Conservation (phyloP, 2,888 invertebrate species). For the Oxystoma pomonae region DNA sequence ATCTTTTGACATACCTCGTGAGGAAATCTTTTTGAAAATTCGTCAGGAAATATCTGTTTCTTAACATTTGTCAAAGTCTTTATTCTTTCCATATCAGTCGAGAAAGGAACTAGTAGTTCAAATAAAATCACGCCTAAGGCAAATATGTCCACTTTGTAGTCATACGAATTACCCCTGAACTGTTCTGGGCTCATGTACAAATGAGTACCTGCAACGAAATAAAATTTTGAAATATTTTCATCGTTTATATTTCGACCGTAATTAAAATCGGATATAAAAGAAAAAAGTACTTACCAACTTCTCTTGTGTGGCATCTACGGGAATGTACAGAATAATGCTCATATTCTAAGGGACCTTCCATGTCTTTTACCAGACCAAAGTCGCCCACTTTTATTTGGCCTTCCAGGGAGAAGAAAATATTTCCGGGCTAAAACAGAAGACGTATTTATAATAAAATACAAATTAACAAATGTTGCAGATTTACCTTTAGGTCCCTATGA, state of each 20-base stretch:
- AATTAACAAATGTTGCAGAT: neutral
- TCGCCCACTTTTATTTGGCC: conserved; percentile 94
- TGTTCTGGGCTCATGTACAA: conserved; percentile 99
- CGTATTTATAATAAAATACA: neutral
- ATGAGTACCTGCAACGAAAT: conserved; percentile 65
- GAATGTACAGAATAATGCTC: conserved; percentile 22
- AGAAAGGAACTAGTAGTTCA: conserved; percentile 86
- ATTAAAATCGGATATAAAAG: conserved; percentile 31
- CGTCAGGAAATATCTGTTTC: conserved; percentile 62
- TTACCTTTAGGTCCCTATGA: conserved; percentile 91
- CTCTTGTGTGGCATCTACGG: conserved; percentile 54
- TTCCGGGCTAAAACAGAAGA: conserved; percentile 63
- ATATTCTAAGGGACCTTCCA: conserved; percentile 55
- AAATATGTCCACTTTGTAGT: conserved; percentile 93
- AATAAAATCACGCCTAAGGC: conserved; percentile 91
- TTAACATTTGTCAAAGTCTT: conserved; percentile 62
- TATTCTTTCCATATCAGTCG: conserved; percentile 87
- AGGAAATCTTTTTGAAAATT: conserved; percentile 61
- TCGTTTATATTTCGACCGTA: neutral
- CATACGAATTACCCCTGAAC: conserved; percentile 67
- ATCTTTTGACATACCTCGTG: conserved; percentile 60
- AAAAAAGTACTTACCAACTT: conserved; percentile 64
- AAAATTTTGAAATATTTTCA: neutral
- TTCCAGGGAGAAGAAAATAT: conserved; percentile 90
- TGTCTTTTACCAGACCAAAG: conserved; percentile 94